Evolutionary conservation across 2,113 vertebrate species (phyloP).

Genomic region (Vulpes vulpes): DNA sequence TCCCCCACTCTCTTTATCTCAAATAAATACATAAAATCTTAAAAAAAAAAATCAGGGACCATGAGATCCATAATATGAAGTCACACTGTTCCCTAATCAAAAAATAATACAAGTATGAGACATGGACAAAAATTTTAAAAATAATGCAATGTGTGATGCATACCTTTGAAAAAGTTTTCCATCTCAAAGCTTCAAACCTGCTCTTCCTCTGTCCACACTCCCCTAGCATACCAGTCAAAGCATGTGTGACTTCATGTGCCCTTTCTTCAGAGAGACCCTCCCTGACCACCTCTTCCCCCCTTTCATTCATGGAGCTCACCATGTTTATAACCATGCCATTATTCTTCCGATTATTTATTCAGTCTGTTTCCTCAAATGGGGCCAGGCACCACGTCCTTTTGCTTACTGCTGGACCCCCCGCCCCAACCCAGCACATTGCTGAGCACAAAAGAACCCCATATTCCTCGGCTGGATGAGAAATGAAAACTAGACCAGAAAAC

Average conservation of each 20-base stretch:
- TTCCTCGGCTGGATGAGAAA: background rate
- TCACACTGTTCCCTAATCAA: background rate
- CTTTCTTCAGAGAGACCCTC: background rate
- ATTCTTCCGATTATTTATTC: background rate
- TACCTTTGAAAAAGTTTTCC: background rate
- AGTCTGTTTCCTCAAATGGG: background rate
- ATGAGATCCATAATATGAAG: background rate
- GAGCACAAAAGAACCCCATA: background rate
- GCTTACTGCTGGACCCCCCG: background rate
- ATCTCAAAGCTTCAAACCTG: background rate
- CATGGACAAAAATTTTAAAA: background rate
- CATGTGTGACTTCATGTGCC: no score
- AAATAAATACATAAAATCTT: no score
- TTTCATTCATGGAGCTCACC: background rate
- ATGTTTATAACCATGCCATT: background rate
- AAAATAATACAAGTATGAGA: conserved; percentile 10
- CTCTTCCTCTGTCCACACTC: background rate
- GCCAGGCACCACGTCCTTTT: background rate
- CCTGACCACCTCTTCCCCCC: background rate
- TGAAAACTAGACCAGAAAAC: background rate
- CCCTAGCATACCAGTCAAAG: background rate
- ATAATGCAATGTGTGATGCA: background rate
- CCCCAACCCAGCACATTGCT: background rate
- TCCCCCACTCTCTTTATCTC: no score
- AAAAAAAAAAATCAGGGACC: background rate